Base-by-base conservation (phyloP, 2,888 invertebrate species). In the Aphidius colemani region DNA sequence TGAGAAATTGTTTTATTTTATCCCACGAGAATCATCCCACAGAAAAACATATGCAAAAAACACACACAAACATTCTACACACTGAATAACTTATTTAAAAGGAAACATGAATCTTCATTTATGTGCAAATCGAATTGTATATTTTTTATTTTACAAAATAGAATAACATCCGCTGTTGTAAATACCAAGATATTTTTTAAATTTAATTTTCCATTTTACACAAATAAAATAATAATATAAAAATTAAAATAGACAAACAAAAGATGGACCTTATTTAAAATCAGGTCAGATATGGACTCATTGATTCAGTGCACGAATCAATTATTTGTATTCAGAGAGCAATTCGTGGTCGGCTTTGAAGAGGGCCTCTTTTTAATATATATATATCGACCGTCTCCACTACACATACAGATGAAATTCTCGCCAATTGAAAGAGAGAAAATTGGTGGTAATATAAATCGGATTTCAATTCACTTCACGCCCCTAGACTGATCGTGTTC, bases 111-210 rank as follows among this genome's bases (percentile, higher is more conserved):
- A 75, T 72, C 74, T 71, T 67, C 71, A 66, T 73, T 74, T 73
- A 73, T 70, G 70, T 72, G 69, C 71, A 75, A 79, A 78, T 80
- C 77, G 70, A 78, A 79, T 78, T 75, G 75, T 74, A 13, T 13
- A 7, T 48, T 48, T 48, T 48, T 48, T 48, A 4, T 13, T 48
- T 11, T 48, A 13, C 6, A 5, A 48, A 48, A 11, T 6, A 13
- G 48, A 10, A 11, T 11, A 7, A 9, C 46, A 46, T 10, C 3
- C 11, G 39, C 40, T 18, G 51, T 53, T 39, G 8, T 10, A 30
- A 53, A 40, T 55, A 8, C 7, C 43, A 10, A 9, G 8, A 41
- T 4, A 11, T 7, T 41, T 10, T 6, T n/a, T 53, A 0, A 7
- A 53, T 40, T 53, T 41, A 53, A 41, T 55, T 10, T 9, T 3